Evolutionary conservation across 2,797 vertebrate species (phyloP).

Genomic region (Spizella passerina): DNA sequence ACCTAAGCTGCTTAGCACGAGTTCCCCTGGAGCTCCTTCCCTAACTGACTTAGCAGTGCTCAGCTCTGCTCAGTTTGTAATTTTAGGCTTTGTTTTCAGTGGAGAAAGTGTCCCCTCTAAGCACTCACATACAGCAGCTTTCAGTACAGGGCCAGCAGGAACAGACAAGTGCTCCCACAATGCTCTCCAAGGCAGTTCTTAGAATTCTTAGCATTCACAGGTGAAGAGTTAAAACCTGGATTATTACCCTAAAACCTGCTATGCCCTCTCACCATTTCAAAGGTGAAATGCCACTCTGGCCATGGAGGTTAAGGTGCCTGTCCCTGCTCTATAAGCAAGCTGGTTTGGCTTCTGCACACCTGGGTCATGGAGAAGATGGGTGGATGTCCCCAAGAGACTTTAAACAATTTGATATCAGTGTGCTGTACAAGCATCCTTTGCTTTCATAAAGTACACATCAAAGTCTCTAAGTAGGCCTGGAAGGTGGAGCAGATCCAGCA

Average conservation of each 20-base stretch:
- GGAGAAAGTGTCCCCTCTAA: background rate
- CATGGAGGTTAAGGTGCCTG: background rate
- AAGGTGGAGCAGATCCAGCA: background rate
- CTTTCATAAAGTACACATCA: background rate
- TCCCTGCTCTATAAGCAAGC: background rate
- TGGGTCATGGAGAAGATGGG: background rate
- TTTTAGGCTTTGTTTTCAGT: background rate
- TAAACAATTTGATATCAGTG: accelerated
- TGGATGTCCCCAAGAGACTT: background rate
- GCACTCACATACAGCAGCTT: background rate
- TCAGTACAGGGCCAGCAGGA: background rate
- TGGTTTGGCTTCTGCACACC: background rate
- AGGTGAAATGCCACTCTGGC: background rate
- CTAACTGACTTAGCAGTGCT: background rate
- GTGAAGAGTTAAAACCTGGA: background rate
- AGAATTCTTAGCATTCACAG: background rate
- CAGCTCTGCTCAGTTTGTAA: background rate
- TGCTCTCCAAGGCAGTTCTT: background rate
- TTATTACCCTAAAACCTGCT: background rate
- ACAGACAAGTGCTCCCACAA: background rate
- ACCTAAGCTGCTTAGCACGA: background rate
- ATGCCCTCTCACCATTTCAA: no score
- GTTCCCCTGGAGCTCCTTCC: background rate
- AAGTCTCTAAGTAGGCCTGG: background rate
- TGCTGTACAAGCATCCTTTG: background rate